Conservation (phyloP, 2,113 vertebrate species). For the Ictalurus punctatus region DNA sequence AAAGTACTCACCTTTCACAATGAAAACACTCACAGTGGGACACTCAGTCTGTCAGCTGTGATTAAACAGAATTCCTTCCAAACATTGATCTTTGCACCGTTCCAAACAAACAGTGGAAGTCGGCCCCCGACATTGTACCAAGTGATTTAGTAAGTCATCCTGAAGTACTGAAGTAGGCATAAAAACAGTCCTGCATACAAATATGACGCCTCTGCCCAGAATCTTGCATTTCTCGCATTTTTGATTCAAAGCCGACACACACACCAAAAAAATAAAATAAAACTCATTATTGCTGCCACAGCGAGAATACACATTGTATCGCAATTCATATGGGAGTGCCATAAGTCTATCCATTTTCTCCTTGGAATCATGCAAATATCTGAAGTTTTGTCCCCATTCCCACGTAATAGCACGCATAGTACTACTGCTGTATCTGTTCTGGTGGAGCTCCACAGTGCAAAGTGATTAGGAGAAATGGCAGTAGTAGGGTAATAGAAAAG, state of each 20-base stretch:
- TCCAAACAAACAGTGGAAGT: slow-evolving; percentile 3
- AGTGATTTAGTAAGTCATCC: slow-evolving; percentile 1
- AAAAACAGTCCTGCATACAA: background rate
- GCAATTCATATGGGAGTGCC: background rate
- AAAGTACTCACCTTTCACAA: background rate
- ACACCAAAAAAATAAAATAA: too few relatives aligned
- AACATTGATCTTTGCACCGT: background rate
- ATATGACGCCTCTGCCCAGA: background rate
- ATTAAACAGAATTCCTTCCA: background rate
- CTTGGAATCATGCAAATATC: background rate
- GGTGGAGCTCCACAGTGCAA: background rate
- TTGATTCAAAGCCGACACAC: background rate
- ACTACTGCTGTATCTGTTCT: background rate
- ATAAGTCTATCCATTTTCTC: background rate
- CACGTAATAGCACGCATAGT: background rate
- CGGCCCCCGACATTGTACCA: background rate
- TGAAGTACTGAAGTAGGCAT: background rate
- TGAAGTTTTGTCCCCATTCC: background rate
- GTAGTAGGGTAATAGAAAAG: background rate
- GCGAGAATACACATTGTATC: background rate
- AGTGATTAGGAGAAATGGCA: background rate
- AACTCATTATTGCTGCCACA: background rate
- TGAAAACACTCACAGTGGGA: slow-evolving; percentile 10
- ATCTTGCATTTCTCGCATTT: background rate
- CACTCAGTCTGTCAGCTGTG: background rate